These are phyloP conservation scores for Apomyelois bistriatella DNA, from an alignment of 2,888 invertebrate genomes.

Conservation along the genomic window DNA sequence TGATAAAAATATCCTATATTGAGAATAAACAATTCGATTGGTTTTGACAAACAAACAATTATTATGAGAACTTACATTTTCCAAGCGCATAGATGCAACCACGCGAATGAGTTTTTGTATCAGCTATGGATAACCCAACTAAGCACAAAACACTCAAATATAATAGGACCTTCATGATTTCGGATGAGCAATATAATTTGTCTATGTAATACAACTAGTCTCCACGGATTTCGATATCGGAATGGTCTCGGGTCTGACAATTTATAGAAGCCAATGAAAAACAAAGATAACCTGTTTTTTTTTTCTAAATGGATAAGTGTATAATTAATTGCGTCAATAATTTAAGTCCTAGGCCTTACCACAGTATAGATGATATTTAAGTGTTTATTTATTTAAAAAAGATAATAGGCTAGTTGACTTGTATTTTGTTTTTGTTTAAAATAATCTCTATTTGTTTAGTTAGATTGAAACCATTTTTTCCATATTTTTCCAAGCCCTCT, in stretches of 20 bases:
- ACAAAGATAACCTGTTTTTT: not conserved
- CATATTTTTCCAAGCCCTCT: too few relatives aligned
- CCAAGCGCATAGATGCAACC: conserved; percentile 45
- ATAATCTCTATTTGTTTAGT: too few relatives aligned
- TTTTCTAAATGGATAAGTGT: not conserved
- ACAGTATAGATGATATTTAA: too few relatives aligned
- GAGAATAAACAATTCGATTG: too few relatives aligned
- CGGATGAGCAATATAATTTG: conserved; percentile 14
- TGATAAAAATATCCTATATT: too few relatives aligned
- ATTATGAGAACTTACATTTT: conserved; percentile 39
- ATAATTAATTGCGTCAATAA: not conserved
- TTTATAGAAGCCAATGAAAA: not conserved
- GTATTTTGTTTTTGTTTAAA: too few relatives aligned
- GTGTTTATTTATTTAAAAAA: too few relatives aligned
- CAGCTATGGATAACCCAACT: conserved; percentile 28
- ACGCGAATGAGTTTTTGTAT: conserved; percentile 25
- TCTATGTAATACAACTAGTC: conserved; percentile 15
- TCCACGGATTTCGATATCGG: not conserved
- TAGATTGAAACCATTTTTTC: too few relatives aligned
- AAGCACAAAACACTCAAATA: conserved; percentile 25
- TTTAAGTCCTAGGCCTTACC: too few relatives aligned
- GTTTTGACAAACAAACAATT: too few relatives aligned
- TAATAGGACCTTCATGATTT: conserved; percentile 32
- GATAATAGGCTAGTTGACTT: too few relatives aligned
- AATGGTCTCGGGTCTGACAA: not conserved